Conservation (phyloP, 2,888 invertebrate species). For the Nineta flava region DNA sequence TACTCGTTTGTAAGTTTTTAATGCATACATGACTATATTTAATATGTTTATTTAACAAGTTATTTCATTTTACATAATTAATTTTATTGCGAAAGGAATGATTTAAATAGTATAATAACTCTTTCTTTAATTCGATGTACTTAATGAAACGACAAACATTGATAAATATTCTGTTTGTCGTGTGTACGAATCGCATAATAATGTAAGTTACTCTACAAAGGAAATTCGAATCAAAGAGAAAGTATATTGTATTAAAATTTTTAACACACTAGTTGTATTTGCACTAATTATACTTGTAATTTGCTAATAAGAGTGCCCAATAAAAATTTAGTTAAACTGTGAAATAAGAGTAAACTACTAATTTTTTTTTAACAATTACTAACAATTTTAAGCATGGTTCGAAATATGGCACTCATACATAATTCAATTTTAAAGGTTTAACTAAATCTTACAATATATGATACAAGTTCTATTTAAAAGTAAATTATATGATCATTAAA, state of each 20-base stretch:
- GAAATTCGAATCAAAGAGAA: slow-evolving; percentile 46
- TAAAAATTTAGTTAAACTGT: slow-evolving; percentile 26
- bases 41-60: neutral
- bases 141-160: too few relatives aligned
- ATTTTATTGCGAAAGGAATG: neutral
- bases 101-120: neutral
- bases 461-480: neutral
- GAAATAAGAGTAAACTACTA: neutral
- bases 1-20: too few relatives aligned
- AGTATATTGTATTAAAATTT: slow-evolving; percentile 74
- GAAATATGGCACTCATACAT: slow-evolving; percentile 5
- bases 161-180: too few relatives aligned
- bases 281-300: slow-evolving; percentile 8
- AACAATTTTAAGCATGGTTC: slow-evolving; percentile 5
- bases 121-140: too few relatives aligned
- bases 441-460: neutral
- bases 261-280: slow-evolving; percentile 27
- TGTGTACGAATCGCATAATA: too few relatives aligned
- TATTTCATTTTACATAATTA: neutral
- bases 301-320: slow-evolving; percentile 27
- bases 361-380: neutral
- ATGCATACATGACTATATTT: too few relatives aligned
- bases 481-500: neutral
- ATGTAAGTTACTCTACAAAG: too few relatives aligned
- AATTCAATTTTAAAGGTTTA: neutral